phyloP scores from a whole-genome alignment of 2,113 vertebrate genomes.

The Semnopithecus entellus region DNA sequence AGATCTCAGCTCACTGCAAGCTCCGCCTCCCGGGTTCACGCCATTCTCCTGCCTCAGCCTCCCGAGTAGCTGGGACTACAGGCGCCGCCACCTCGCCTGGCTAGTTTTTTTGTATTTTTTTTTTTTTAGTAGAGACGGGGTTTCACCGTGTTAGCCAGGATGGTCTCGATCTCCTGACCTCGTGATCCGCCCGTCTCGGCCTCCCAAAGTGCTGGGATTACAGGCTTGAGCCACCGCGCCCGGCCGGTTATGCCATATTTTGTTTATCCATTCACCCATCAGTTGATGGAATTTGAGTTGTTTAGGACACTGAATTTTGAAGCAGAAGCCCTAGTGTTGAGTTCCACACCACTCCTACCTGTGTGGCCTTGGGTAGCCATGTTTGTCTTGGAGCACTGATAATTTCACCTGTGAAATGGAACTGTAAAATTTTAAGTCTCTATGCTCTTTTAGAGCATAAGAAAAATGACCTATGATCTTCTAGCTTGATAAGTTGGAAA shows the following conservation, averaged over 20 bases:
- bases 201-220: too few relatives aligned
- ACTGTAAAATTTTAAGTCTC: background rate
- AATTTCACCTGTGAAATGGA: background rate
- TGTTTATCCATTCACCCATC: background rate
- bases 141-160: too few relatives aligned
- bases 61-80: too few relatives aligned
- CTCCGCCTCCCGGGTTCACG: too few relatives aligned
- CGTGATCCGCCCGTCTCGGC: too few relatives aligned
- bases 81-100: too few relatives aligned
- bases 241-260: background rate
- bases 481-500: background rate
- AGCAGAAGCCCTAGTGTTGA: background rate
- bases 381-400: background rate
- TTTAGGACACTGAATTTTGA: background rate
- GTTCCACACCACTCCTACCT: background rate
- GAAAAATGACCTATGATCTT: background rate
- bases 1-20: too few relatives aligned
- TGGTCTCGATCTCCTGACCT: too few relatives aligned
- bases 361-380: background rate
- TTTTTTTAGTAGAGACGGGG: too few relatives aligned
- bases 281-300: background rate
- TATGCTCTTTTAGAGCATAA: background rate
- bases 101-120: too few relatives aligned
- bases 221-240: too few relatives aligned
- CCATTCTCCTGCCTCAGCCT: too few relatives aligned